Base-by-base conservation (phyloP, 2,797 vertebrate species). In the Nothura maculosa region DNA sequence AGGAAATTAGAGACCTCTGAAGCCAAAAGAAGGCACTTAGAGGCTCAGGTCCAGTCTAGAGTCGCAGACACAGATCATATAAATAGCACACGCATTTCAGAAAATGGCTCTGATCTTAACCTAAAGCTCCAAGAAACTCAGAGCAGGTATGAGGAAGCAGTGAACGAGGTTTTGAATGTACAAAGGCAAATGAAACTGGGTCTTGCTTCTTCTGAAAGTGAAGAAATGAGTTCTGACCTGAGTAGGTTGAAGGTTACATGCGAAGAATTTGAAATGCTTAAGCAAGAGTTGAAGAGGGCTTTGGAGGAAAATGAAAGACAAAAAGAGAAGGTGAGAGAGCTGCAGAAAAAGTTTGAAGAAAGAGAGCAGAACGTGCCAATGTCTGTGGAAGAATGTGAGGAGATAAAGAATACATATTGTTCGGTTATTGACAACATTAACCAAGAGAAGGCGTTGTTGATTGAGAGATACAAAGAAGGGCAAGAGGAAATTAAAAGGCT, bases 401-500 rank as follows among this genome's bases (percentile, higher is more conserved):
- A 98, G 81, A 97, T 98, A 58, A 98, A 98, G 81, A 98, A 90
- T 66, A 98, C 98, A 1, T 98, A 98, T 45, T 96, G 93, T 88
- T 96, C 96, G 5, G 95, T 98, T 66, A 97, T 98, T 81, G 98
- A 98, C 68, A 98, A 98, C 38, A 96, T 98, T 79, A 98, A 98
- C 88, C 98, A 98, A 81, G 98, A 98, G 96, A 98, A 97, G 63
- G 96, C 97, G 1, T 96, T 98, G 93, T 94, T 99, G 47, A 98
- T 98, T 85, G 98, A 98, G 95, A 98, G 98, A 48, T 98, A 99
- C 96, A 98, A 98, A 87, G 99, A 99, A 89, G 98, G 99, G 4
- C 98, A 99, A 94, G 99, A 99, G 88, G 99, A 99, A 97, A 99
- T 99, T 61, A 98, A 93, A 95, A 98, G 98, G 91, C 97, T 99